Percentiles rank a stretch among this genome's conserved stretches.
phyloP scores from a whole-genome alignment of 1,140 invertebrate genomes.

The Thrips palmi region DNA sequence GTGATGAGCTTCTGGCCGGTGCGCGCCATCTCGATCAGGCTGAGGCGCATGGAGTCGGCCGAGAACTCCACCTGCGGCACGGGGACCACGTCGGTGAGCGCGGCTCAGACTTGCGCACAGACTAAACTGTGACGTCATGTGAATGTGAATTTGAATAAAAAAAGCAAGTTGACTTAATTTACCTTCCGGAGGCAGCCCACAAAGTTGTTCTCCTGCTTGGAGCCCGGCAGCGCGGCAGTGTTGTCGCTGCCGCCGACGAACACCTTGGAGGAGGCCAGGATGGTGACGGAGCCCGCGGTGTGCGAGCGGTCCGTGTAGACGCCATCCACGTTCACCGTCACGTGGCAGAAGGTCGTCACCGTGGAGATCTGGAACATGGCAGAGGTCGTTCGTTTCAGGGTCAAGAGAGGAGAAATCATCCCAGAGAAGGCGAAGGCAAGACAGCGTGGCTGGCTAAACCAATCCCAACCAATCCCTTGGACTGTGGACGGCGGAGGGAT shows the following conservation, averaged over 20 bases:
- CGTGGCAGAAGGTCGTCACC: conserved; percentile 74
- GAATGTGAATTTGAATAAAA: too few species aligned
- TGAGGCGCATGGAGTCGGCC: conserved; percentile 70
- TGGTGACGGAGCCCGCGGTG: conserved; percentile 77
- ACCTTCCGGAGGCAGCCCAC: conserved; percentile 92
- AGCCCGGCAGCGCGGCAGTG: conserved; percentile 54
- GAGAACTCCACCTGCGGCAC: conserved; percentile 66
- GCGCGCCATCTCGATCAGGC: conserved; percentile 73
- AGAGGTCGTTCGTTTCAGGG: too few species aligned
- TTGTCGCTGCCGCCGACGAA: conserved; percentile 81
- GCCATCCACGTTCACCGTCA: conserved; percentile 80
- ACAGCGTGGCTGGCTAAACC: not conserved
- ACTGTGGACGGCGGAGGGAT: too few species aligned
- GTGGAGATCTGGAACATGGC: conserved; percentile 66
- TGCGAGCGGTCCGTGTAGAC: conserved; percentile 81
- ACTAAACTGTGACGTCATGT: too few species aligned
- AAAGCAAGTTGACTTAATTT: conserved; percentile 17
- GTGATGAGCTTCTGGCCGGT: conserved; percentile 69
- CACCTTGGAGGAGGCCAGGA: conserved; percentile 68
- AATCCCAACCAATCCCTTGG: not conserved
- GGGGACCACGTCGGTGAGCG: too few species aligned
- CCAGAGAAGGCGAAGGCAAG: not conserved
- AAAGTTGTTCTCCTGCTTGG: conserved; percentile 76
- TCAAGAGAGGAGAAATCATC: conserved; percentile 7
- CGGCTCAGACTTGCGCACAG: too few species aligned